phyloP scores from a whole-genome alignment of 2,888 invertebrate genomes.

The Tubiluchus corallicola region DNA sequence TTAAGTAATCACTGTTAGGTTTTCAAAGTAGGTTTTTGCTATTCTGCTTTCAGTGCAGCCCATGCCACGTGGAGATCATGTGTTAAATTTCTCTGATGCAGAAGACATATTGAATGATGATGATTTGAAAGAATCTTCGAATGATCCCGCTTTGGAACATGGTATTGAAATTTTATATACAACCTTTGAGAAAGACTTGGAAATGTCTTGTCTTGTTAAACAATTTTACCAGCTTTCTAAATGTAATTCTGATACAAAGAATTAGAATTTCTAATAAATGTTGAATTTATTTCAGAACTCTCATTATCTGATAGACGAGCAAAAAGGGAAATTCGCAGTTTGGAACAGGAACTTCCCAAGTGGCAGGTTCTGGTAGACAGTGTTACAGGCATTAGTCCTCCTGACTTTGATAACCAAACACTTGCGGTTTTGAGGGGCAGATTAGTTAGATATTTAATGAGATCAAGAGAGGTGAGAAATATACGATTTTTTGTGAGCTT shows the following conservation, averaged over 20 bases:
- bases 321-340: conserved; percentile 62
- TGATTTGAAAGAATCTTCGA: conserved; percentile 45
- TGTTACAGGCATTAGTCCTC: conserved; percentile 53
- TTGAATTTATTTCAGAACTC: conserved; percentile 24
- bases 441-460: conserved; percentile 79
- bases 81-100: conserved; percentile 59
- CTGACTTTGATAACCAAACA: conserved; percentile 81
- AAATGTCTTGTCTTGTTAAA: too few relatives aligned
- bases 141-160: conserved; percentile 59
- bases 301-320: conserved; percentile 32
- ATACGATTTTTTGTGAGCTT: too few relatives aligned
- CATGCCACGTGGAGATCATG: conserved; percentile 30
- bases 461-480: conserved; percentile 53
- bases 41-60: conserved; percentile 24
- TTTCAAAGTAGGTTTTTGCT: conserved; percentile 1
- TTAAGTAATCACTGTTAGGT: neutral
- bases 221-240: too few relatives aligned
- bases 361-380: conserved; percentile 87
- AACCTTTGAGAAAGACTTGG: too few relatives aligned
- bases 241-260: too few relatives aligned
- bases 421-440: conserved; percentile 76
- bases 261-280: too few relatives aligned
- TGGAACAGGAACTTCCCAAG: conserved; percentile 70
- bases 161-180: too few relatives aligned
- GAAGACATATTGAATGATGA: conserved; percentile 70